Conservation (phyloP, 2,888 invertebrate genomes). For the Frankliniella fusca region DNA sequence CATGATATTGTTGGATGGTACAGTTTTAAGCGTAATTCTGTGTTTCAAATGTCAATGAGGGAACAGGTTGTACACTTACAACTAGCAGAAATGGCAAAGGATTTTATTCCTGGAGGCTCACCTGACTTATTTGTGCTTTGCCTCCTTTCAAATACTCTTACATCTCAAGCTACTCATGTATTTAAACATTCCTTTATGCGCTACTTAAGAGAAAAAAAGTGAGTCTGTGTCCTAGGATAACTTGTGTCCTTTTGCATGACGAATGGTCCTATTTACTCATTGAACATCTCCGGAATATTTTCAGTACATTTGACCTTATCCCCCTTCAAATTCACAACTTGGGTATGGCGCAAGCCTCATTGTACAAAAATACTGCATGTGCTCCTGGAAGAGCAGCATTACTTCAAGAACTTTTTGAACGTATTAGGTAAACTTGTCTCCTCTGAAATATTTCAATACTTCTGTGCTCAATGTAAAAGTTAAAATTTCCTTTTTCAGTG, state of each 20-base stretch:
- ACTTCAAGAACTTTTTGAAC: not conserved
- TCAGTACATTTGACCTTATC: not conserved
- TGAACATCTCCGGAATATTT: not conserved
- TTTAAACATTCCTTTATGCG: slow-evolving; percentile 22
- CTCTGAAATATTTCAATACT: not conserved
- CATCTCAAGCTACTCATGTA: slow-evolving; percentile 11
- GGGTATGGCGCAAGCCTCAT: not conserved
- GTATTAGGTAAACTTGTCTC: not conserved
- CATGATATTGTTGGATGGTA: slow-evolving; percentile 21
- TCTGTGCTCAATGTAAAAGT: not conserved
- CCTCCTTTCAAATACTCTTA: not conserved
- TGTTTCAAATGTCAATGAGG: slow-evolving; percentile 12
- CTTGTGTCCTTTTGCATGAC: not conserved
- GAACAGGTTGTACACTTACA: not conserved
- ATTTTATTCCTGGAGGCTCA: not conserved
- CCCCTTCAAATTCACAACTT: slow-evolving; percentile 6
- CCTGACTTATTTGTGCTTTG: not conserved
- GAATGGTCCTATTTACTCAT: not conserved
- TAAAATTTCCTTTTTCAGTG: not conserved
- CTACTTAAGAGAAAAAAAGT: not conserved
- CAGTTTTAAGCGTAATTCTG: not conserved
- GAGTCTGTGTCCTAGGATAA: not conserved
- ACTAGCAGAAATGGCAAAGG: not conserved
- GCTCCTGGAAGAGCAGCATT: not conserved
- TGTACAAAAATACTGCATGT: not conserved